Evolutionary conservation across 2,113 vertebrate genomes (phyloP).

Genomic region (Neopipo cinnamomea): DNA sequence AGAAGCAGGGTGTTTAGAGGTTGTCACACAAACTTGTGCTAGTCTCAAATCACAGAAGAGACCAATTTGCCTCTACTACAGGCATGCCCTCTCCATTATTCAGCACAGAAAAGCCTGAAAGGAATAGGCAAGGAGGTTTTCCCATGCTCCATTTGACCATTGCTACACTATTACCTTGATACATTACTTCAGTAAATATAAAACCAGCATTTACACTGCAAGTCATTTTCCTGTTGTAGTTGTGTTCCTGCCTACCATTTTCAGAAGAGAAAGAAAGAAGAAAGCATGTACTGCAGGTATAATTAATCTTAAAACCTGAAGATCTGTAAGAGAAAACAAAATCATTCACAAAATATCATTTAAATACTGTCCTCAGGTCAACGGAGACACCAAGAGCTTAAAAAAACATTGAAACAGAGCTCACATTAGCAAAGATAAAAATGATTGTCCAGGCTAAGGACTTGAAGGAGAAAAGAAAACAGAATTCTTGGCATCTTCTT

Average conservation of each 20-base stretch:
- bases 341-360: not conserved
- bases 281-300: not conserved
- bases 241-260: not conserved
- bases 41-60: not conserved
- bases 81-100: not conserved
- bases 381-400: not conserved
- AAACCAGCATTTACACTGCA: not conserved
- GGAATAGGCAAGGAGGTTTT: not conserved
- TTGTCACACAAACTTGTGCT: not conserved
- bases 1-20: not conserved
- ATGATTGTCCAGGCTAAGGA: not conserved
- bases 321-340: not conserved
- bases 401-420: not conserved
- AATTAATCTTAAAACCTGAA: not conserved
- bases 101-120: not conserved
- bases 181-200: not conserved
- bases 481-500: not conserved
- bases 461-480: not conserved
- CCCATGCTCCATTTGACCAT: rapidly evolving
- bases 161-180: not conserved
- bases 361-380: not conserved
- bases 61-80: not conserved
- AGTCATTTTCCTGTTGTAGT: not conserved
- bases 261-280: not conserved
- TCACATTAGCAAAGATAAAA: not conserved